Percentiles rank a stretch among this genome's conserved stretches.
Conservation (phyloP, 2,888 invertebrate species). For the Eristalinus aeneus region DNA sequence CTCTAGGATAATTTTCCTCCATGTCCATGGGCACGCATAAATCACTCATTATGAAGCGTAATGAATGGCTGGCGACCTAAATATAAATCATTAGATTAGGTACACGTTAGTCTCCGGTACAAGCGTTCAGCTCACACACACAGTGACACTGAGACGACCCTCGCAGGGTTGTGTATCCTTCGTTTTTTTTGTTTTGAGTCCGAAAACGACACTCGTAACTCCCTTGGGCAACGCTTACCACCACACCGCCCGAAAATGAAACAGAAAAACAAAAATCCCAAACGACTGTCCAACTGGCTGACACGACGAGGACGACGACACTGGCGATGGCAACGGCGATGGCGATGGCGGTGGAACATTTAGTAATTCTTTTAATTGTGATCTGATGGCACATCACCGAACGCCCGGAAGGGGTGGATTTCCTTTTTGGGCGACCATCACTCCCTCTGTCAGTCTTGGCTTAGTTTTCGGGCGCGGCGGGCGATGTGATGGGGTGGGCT, state of each 20-base stretch:
- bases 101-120: conserved; percentile 71
- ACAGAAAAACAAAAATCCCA: conserved; percentile 6
- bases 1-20: conserved; percentile 67
- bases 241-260: conserved; percentile 14
- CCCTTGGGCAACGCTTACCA: conserved; percentile 59
- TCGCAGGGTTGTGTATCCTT: conserved; percentile 24
- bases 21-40: conserved; percentile 77
- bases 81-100: conserved; percentile 81
- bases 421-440: conserved; percentile 31
- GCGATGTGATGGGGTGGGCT: not conserved
- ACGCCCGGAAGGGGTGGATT: conserved; percentile 70
- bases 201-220: conserved; percentile 65
- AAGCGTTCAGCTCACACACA: not conserved
- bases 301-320: conserved; percentile 23
- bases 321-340: conserved; percentile 26
- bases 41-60: conserved; percentile 81
- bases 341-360: conserved; percentile 56
- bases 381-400: conserved; percentile 70
- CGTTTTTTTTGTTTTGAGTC: conserved; percentile 10
- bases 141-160: conserved; percentile 64
- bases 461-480: not conserved
- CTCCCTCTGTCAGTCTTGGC: conserved; percentile 11
- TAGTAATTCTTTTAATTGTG: conserved; percentile 71
- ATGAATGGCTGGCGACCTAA: conserved; percentile 81
- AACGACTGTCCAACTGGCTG: conserved; percentile 18